phyloP scores from a whole-genome alignment of 1,140 invertebrate genomes.

The Mizuhopecten yessoensis region DNA sequence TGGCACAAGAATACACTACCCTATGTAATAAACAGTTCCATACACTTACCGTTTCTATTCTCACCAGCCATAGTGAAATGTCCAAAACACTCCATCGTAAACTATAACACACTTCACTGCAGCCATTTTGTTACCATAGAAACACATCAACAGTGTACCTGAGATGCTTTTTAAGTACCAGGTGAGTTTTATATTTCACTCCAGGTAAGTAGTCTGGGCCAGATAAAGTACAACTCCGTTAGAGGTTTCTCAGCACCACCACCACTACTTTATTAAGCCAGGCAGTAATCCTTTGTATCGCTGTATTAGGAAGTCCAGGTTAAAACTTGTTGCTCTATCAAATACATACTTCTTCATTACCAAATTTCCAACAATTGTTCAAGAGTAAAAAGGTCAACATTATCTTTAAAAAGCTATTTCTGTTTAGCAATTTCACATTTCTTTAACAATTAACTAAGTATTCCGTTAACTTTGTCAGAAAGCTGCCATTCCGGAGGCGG shows the following conservation, averaged over 20 bases:
- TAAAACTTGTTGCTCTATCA: neutral
- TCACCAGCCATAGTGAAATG: neutral
- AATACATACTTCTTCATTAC: neutral
- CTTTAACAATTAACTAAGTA: neutral
- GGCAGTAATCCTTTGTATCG: neutral
- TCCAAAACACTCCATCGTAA: neutral
- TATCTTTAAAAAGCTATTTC: neutral
- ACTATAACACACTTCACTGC: constrained; percentile 32
- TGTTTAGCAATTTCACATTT: constrained; percentile 13
- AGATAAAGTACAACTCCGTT: neutral
- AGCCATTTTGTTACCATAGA: constrained; percentile 10
- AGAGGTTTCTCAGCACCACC: neutral
- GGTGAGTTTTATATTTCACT: neutral
- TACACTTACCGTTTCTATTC: constrained; percentile 23
- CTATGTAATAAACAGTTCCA: neutral
- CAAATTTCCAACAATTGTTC: neutral
- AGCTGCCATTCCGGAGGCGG: neutral
- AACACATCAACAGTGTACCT: constrained; percentile 18
- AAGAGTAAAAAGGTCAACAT: neutral
- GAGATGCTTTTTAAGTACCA: constrained; percentile 5
- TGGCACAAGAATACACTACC: neutral
- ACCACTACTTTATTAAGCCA: no score
- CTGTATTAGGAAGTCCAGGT: neutral
- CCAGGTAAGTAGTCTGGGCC: no score
- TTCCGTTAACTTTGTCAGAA: neutral